phyloP scores from a whole-genome alignment of 2,888 invertebrate species.

The Neuroscelio doddi region DNA sequence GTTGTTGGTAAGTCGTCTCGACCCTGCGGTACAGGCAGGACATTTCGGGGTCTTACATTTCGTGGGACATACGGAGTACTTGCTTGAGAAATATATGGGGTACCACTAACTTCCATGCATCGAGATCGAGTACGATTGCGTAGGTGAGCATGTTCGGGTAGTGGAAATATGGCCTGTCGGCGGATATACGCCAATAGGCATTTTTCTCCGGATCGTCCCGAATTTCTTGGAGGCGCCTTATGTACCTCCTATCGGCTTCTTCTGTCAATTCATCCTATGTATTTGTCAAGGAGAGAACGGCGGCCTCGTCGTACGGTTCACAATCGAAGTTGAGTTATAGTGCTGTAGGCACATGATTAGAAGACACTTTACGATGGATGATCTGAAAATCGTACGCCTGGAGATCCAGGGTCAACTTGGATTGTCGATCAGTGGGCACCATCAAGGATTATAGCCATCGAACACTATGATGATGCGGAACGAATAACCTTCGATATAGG shows the following conservation, averaged over 20 bases:
- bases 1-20: conserved; percentile 1
- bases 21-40: conserved; percentile 1
- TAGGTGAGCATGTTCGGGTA: background rate
- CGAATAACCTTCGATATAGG: conserved; percentile 24
- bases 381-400: conserved; percentile 29
- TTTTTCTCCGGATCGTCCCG: background rate
- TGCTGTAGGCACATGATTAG: conserved; percentile 35
- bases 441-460: conserved; percentile 21
- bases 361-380: conserved; percentile 17
- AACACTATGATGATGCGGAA: conserved; percentile 46
- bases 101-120: conserved; percentile 16
- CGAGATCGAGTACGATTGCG: conserved; percentile 2
- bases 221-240: background rate
- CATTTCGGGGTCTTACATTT: background rate
- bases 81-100: background rate
- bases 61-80: conserved; percentile 1
- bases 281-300: background rate
- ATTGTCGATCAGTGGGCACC: conserved; percentile 39
- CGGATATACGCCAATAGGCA: conserved; percentile 10
- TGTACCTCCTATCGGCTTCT: background rate
- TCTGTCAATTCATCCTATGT: background rate
- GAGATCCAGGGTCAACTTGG: conserved; percentile 49
- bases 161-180: background rate
- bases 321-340: conserved; percentile 26
- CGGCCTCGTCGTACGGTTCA: no score